Percentiles rank a stretch among this genome's conserved stretches.
These are phyloP conservation scores for Apogon talboti DNA, from an alignment of 2,797 vertebrate genomes.

Conservation along the genomic window DNA sequence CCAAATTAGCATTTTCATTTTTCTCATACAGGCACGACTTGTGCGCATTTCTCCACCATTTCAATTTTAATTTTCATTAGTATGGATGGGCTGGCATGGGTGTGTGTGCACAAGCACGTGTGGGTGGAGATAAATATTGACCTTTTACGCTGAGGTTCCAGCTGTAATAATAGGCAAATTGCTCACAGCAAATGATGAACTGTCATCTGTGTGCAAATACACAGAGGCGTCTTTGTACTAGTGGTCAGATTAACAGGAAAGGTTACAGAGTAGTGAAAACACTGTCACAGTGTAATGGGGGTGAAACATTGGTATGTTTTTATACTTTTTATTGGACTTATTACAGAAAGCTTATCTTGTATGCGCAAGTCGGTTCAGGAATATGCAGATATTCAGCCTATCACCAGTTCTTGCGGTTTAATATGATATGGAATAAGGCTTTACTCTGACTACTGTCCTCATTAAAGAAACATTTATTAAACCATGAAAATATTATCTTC, in stretches of 20 bases:
- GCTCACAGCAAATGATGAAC: constrained; percentile 66
- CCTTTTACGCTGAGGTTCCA: constrained; percentile 61
- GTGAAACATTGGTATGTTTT: constrained; percentile 38
- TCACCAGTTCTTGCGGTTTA: background rate
- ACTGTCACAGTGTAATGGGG: constrained; percentile 41
- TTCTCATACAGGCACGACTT: constrained; percentile 11
- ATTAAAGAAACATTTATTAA: constrained; percentile 20
- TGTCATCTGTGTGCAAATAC: constrained; percentile 71
- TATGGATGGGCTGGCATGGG: constrained; percentile 8
- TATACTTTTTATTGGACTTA: constrained; percentile 24
- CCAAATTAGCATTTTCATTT: constrained; percentile 56
- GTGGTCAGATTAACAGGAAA: constrained; percentile 68
- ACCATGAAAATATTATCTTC: background rate
- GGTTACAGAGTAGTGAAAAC: constrained; percentile 53
- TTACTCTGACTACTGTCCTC: background rate
- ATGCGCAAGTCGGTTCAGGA: constrained; percentile 20
- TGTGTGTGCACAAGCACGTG: constrained; percentile 23
- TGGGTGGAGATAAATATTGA: constrained; percentile 65
- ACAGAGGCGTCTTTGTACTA: constrained; percentile 49
- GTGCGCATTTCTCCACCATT: constrained; percentile 24
- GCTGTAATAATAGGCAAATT: constrained; percentile 72
- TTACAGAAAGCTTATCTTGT: constrained; percentile 26
- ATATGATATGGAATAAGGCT: constrained; percentile 14
- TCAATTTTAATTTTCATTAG: constrained; percentile 54
- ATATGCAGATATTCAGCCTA: background rate